phyloP scores from a whole-genome alignment of 2,113 vertebrate genomes.

The Ageneiosus marmoratus region DNA sequence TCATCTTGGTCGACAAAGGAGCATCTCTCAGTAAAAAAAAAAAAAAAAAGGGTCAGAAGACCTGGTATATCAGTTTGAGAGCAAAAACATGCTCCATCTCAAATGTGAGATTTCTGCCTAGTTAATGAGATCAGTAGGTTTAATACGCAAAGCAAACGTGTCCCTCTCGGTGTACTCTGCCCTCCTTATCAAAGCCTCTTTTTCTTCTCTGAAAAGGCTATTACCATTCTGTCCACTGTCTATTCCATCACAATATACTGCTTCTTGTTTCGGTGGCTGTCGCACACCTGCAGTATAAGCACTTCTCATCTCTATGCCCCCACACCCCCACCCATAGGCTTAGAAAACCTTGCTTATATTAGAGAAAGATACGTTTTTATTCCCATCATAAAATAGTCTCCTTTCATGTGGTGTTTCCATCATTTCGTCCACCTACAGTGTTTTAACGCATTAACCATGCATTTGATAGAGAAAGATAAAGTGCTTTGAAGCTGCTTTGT shows the following conservation, averaged over 20 bases:
- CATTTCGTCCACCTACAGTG: constrained; percentile 8
- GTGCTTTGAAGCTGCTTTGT: constrained; percentile 39
- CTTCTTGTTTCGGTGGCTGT: background rate
- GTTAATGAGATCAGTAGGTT: background rate
- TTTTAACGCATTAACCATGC: constrained; percentile 22
- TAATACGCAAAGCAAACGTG: background rate
- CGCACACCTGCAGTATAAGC: background rate
- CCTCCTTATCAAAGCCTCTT: background rate
- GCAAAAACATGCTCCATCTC: background rate
- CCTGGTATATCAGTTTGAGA: background rate
- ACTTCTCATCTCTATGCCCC: background rate
- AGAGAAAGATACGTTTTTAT: background rate
- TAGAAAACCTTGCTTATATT: constrained; percentile 17
- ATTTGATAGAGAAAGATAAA: constrained; percentile 32
- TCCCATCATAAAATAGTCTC: background rate
- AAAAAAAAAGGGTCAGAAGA: background rate
- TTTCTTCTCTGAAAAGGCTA: constrained; percentile 2
- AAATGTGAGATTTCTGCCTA: background rate
- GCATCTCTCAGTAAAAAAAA: background rate
- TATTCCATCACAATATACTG: background rate
- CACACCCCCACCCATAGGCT: background rate
- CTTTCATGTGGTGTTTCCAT: constrained; percentile 15
- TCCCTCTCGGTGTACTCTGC: background rate
- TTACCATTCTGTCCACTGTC: background rate
- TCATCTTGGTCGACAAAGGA: background rate